phyloP scores from a whole-genome alignment of 2,888 invertebrate species.

The Epirrita christyi region DNA sequence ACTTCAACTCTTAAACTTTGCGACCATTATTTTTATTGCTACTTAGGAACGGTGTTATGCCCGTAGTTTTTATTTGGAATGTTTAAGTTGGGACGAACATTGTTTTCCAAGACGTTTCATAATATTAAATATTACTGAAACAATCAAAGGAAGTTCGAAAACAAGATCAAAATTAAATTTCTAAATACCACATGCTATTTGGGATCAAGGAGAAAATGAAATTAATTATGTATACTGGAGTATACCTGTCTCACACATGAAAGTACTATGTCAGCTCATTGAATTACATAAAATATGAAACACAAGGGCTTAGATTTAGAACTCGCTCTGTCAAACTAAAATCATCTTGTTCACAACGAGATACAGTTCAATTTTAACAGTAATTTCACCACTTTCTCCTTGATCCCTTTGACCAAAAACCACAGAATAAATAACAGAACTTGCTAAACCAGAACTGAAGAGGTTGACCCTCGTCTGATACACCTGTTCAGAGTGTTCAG shows the following conservation, averaged over 20 bases:
- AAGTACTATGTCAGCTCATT: too few relatives aligned
- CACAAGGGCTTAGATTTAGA: too few relatives aligned
- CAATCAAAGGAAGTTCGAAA: neutral
- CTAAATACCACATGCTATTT: too few relatives aligned
- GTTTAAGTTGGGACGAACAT: constrained; percentile 17
- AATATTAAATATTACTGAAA: constrained; percentile 12
- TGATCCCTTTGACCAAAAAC: constrained; percentile 15
- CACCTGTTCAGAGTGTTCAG: constrained; percentile 23
- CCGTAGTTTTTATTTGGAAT: constrained; percentile 37
- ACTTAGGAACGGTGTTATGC: constrained; percentile 31
- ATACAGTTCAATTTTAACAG: neutral
- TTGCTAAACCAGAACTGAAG: neutral
- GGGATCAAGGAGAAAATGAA: neutral
- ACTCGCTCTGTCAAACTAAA: neutral
- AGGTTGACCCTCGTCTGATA: constrained; percentile 19
- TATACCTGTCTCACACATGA: too few relatives aligned
- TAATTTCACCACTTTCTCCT: neutral
- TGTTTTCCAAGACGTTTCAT: constrained; percentile 22
- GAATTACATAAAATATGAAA: too few relatives aligned
- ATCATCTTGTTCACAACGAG: neutral
- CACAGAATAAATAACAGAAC: constrained; percentile 7
- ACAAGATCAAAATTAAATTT: neutral
- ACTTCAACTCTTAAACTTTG: constrained; percentile 31
- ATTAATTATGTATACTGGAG: neutral
- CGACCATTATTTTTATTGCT: constrained; percentile 39